Conservation (phyloP, 2,113 vertebrate genomes). For the Formicarius rufipectus region DNA sequence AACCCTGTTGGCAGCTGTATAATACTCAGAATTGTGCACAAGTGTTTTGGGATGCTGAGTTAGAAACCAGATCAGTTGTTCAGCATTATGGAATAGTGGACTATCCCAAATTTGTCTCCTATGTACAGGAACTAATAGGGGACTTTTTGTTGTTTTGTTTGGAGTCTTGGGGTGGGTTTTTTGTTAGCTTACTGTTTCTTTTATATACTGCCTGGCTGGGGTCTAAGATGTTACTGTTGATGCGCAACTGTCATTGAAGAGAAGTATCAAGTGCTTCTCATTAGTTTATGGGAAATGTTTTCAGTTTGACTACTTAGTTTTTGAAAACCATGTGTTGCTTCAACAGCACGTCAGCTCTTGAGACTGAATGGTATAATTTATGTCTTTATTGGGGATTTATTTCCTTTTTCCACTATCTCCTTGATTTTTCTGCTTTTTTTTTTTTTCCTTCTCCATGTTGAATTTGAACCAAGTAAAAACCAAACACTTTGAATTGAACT, state of each 20-base stretch:
- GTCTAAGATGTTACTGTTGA: background rate
- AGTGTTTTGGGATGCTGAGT: background rate
- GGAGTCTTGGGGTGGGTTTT: background rate
- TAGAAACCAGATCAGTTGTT: background rate
- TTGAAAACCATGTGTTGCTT: background rate
- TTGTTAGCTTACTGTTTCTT: background rate
- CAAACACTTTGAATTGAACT: background rate
- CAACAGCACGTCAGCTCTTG: background rate
- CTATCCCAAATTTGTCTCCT: background rate
- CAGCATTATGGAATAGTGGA: background rate
- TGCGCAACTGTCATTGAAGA: background rate
- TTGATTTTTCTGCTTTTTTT: background rate
- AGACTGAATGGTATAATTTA: background rate
- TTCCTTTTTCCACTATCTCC: background rate
- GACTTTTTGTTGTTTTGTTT: background rate
- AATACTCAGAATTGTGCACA: background rate
- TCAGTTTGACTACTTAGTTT: background rate
- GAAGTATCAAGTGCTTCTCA: background rate
- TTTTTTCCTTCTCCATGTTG: accelerated
- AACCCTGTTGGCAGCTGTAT: background rate
- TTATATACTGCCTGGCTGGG: background rate
- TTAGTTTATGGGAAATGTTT: background rate
- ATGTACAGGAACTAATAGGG: background rate
- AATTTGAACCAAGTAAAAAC: background rate
- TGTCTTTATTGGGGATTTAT: background rate